A percentile compares a stretch with the other conserved stretches of the same genome.
Conservation (phyloP, 2,113 vertebrate species). For the Rhynchomys soricoides region DNA sequence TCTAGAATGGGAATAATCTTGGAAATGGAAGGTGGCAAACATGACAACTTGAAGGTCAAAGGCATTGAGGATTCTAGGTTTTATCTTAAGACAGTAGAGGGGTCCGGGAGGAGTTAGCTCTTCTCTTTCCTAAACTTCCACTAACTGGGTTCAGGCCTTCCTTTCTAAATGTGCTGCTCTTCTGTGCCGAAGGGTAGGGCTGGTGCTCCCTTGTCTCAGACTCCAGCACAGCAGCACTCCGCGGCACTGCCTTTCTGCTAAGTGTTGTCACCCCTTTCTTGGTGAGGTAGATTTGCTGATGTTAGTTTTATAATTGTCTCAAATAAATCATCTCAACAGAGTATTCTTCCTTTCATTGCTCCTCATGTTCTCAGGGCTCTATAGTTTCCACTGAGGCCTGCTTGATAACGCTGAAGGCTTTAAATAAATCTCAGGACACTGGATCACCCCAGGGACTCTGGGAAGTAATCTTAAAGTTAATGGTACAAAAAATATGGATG, state of each 20-base stretch:
- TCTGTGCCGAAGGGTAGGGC: not conserved
- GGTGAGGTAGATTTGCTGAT: not conserved
- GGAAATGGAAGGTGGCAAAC: not conserved
- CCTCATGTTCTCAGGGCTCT: not conserved
- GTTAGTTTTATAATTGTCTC: not conserved
- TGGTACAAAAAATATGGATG: not conserved
- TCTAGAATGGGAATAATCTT: not conserved
- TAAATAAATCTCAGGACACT: not conserved
- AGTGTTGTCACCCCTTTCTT: too few species aligned
- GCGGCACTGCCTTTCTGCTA: not conserved
- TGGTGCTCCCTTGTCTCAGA: not conserved
- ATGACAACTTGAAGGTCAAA: constrained; percentile 30
- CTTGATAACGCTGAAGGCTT: not conserved
- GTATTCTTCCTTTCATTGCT: not conserved
- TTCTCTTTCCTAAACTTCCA: not conserved
- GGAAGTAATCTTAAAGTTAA: not conserved
- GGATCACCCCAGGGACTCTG: not conserved
- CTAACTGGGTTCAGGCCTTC: not conserved
- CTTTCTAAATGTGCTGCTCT: constrained; percentile 18
- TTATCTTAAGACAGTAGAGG: not conserved
- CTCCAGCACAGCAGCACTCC: not conserved
- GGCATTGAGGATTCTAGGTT: not conserved
- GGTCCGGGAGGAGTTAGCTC: not conserved
- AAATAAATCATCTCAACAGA: not conserved
- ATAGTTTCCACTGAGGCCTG: too few species aligned